Evolutionary conservation across 2,888 invertebrate genomes (phyloP), one percentile per base, ranked within the genome.

Genomic region (Orthosia gothica): DNA sequence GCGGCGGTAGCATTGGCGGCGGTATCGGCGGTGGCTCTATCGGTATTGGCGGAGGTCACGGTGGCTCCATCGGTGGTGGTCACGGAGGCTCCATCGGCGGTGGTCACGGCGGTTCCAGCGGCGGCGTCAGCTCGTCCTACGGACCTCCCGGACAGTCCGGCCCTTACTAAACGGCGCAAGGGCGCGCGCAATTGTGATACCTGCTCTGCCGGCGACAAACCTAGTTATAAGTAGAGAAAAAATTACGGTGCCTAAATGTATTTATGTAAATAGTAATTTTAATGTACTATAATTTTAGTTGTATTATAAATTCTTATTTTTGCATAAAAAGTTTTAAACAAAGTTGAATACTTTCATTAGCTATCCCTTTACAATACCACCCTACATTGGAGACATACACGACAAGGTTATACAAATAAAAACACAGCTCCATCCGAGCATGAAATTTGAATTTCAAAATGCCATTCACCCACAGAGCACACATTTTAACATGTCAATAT

Each of bases 141-240:
- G 97, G 97, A 79, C 96, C 97, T 90, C 97, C 97, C 90, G 97
- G 97, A 82, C 97, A 97, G 90, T 97, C 98, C 90, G 98, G 98
- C 91, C 98, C 98, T 83, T 98, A 98, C 93, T 97, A 97, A 94
- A 90, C 85, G 85, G 90, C 91, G 93, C 93, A 81, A 74, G 79
- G 87, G 88, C 91, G 93, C 93, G 91, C 92, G 89, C 91, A 91
- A 93, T 93, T 96, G 96, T 96, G 96, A 96, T 96, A 96, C 93
- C 95, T 95, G 95, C 94, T 94, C 90, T 92, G 96, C 94, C 95
- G 95, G 95, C 96, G 95, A 95, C 93, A 94, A 93, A 94, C 85
- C 88, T 95, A 96, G 94, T 92, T 90, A 87, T 96, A 96, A 96
- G 96, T 96, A 96, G 96, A 94, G 94, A 96, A 96, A 96, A 96